phyloP scores from a whole-genome alignment of 2,797 vertebrate genomes.

The Characodon lateralis region DNA sequence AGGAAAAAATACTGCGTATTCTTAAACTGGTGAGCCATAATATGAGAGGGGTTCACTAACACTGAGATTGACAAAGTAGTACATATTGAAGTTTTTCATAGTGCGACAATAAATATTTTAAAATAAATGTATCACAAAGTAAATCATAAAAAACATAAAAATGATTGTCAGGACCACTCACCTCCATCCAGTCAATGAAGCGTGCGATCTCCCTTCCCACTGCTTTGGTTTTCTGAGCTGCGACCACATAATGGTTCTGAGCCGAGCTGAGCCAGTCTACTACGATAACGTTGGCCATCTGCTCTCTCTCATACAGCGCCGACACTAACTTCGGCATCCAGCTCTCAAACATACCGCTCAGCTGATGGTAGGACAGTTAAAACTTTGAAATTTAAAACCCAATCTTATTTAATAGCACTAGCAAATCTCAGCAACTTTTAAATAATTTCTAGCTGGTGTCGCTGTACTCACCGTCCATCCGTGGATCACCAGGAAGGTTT shows the following conservation, averaged over 20 bases:
- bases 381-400: conserved; percentile 2
- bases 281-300: conserved; percentile 80
- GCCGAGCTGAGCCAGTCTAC: conserved; percentile 83
- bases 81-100: background rate
- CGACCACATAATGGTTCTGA: conserved; percentile 83
- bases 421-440: background rate
- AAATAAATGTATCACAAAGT: background rate
- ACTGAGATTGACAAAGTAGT: background rate
- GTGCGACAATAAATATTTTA: background rate
- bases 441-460: background rate
- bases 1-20: background rate
- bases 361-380: conserved; percentile 53
- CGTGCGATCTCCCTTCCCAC: conserved; percentile 80
- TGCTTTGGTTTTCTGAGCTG: conserved; percentile 79
- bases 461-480: conserved; percentile 82
- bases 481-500: conserved; percentile 85
- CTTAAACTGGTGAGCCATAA: background rate
- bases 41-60: too few relatives aligned
- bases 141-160: background rate
- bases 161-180: conserved; percentile 44
- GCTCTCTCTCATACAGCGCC: conserved; percentile 78
- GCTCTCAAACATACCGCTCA: conserved; percentile 84
- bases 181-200: conserved; percentile 86
- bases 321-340: conserved; percentile 83
- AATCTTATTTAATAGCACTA: background rate